A percentile compares a stretch with the other conserved stretches of the same genome.
Evolutionary conservation across 2,113 vertebrate species (phyloP).

Genomic region (Nerophis ophidion): DNA sequence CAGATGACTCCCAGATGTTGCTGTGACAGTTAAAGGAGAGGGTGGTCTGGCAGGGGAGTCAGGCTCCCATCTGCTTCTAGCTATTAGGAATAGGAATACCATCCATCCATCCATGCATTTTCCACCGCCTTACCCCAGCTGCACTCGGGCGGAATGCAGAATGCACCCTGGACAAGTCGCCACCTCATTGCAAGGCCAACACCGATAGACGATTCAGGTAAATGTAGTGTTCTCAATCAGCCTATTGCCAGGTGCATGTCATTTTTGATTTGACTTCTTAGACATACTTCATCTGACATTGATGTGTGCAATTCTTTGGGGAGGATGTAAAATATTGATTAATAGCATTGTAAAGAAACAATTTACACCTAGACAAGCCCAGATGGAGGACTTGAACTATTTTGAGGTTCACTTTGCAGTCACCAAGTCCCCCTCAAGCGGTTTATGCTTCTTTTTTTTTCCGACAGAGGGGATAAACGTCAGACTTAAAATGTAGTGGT

Average conservation of each 20-base stretch:
- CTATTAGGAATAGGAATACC: conserved; percentile 17
- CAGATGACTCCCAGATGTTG: conserved; percentile 60
- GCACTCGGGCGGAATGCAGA: too few species aligned
- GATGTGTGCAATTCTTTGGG: conserved; percentile 5
- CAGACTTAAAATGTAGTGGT: conserved; percentile 36
- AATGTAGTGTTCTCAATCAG: too few species aligned
- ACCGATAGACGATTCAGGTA: too few species aligned
- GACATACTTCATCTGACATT: conserved; percentile 26
- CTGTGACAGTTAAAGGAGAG: conserved; percentile 5
- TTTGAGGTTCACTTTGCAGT: conserved; percentile 23
- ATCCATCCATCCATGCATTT: too few species aligned
- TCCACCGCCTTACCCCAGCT: too few species aligned
- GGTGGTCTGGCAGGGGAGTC: not conserved
- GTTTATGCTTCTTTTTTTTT: conserved; percentile 14
- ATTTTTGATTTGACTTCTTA: conserved; percentile 18
- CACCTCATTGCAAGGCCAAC: too few species aligned
- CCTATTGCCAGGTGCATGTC: too few species aligned
- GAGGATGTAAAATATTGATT: conserved; percentile 38
- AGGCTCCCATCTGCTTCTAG: conserved; percentile 8
- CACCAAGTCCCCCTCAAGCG: conserved; percentile 13
- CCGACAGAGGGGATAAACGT: conserved; percentile 25
- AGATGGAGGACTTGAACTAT: conserved; percentile 12
- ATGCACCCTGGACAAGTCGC: too few species aligned
- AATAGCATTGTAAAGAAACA: conserved; percentile 28
- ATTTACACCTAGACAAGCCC: conserved; percentile 42